These are phyloP conservation scores for Nannospalax galili DNA, from an alignment of 2,113 vertebrate genomes.

Conservation along the genomic window DNA sequence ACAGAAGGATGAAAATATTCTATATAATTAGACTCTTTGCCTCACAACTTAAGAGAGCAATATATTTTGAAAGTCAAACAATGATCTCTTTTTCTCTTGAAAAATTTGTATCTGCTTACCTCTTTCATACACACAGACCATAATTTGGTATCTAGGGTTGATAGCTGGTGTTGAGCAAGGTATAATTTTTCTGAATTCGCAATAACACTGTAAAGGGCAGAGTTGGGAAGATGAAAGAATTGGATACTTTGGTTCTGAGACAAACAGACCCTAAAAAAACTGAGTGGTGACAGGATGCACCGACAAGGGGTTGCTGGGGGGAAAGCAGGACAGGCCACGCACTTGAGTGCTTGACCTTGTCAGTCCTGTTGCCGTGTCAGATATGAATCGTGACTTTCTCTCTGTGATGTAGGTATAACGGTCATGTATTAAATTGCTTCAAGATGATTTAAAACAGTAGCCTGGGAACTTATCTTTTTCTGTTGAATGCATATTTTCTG, in stretches of 20 bases:
- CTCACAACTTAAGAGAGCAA: constrained; percentile 11
- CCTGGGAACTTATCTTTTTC: background rate
- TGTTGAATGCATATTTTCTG: background rate
- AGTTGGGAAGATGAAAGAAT: background rate
- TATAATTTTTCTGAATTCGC: constrained; percentile 39
- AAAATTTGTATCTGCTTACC: background rate
- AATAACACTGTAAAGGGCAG: background rate
- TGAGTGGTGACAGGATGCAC: background rate
- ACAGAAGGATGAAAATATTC: background rate
- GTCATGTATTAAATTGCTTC: background rate
- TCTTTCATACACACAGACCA: background rate
- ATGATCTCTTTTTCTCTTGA: background rate
- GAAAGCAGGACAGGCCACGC: fast-evolving
- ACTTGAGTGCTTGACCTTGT: fast-evolving
- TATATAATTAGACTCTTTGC: background rate
- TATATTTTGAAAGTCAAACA: background rate
- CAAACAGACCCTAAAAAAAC: background rate
- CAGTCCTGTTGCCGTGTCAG: background rate
- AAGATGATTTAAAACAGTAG: background rate
- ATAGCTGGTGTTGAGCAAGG: background rate
- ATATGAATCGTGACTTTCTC: background rate
- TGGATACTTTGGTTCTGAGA: background rate
- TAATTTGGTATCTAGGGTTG: constrained; percentile 15
- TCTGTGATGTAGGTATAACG: background rate
- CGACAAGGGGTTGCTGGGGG: fast-evolving